These are phyloP conservation scores for Porites lutea DNA, from an alignment of 64 coral and sea anemone species.

Conservation along the genomic window DNA sequence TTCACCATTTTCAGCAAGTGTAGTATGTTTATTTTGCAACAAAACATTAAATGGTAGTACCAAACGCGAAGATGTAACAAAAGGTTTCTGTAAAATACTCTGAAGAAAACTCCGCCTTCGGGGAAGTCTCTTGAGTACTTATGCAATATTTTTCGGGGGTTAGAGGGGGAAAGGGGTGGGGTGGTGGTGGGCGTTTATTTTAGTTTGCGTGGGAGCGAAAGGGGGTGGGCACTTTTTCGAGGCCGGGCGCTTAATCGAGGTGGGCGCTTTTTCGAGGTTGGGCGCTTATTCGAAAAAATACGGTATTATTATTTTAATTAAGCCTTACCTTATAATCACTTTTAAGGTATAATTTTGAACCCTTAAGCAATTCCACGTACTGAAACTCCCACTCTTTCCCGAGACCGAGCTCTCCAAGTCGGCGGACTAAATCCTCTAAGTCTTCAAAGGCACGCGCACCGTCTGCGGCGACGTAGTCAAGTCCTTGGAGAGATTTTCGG, in stretches of 20 bases:
- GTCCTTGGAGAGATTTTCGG: too few relatives aligned
- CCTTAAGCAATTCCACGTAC: slow-evolving; percentile 24
- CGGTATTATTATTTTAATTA: not conserved
- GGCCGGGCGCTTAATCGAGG: too few relatives aligned
- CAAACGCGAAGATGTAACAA: slow-evolving; percentile 9
- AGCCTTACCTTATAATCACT: not conserved
- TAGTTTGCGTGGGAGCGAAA: not conserved
- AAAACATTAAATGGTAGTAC: slow-evolving; percentile 5
- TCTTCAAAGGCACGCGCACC: slow-evolving; percentile 35
- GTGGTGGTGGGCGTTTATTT: not conserved
- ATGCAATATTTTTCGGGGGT: too few relatives aligned
- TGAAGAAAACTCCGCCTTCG: too few relatives aligned
- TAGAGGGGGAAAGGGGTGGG: too few relatives aligned
- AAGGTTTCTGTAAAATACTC: not conserved
- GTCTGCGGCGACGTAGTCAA: too few relatives aligned
- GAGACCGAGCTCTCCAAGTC: slow-evolving; percentile 19
- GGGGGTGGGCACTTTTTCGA: not conserved
- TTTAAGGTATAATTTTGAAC: slow-evolving; percentile 7
- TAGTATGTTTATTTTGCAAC: too few relatives aligned
- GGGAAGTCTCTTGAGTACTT: too few relatives aligned
- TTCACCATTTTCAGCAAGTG: too few relatives aligned
- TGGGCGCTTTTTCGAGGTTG: too few relatives aligned
- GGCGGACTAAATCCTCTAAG: slow-evolving; percentile 20
- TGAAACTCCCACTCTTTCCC: slow-evolving; percentile 42
- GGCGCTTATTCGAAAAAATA: too few relatives aligned